phyloP scores from a whole-genome alignment of 1,140 invertebrate species.

The Sycophila sp. region DNA sequence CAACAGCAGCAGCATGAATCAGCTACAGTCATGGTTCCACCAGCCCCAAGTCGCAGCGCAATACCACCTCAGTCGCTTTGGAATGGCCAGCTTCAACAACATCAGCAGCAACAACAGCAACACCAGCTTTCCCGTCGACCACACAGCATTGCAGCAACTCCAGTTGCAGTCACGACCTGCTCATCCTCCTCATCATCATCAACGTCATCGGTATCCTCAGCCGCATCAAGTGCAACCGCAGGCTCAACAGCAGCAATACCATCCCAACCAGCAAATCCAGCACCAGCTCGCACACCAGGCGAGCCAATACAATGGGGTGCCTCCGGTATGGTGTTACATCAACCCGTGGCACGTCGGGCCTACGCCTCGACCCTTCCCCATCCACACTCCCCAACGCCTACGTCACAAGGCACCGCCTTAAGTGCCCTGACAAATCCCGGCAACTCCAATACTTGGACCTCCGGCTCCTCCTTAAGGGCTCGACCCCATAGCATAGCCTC shows the following conservation, averaged over 20 bases:
- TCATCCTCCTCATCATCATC: constrained; percentile 37
- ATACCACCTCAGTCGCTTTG: constrained; percentile 60
- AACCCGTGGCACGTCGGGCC: constrained; percentile 56
- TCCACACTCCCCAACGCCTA: constrained; percentile 63
- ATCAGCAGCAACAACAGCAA: too few relatives aligned
- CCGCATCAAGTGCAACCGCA: constrained; percentile 43
- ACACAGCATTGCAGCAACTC: constrained; percentile 62
- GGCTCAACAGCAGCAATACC: constrained; percentile 20
- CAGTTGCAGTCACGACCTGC: constrained; percentile 45
- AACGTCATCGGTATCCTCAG: constrained; percentile 11
- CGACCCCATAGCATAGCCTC: constrained; percentile 62
- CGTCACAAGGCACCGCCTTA: constrained; percentile 49
- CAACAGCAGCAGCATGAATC: not conserved
- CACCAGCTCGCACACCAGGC: constrained; percentile 50
- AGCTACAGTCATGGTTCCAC: not conserved
- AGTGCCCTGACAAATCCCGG: constrained; percentile 49
- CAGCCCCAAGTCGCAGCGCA: constrained; percentile 48
- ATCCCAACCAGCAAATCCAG: constrained; percentile 41
- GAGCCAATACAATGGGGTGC: constrained; percentile 56
- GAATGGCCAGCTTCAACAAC: constrained; percentile 58
- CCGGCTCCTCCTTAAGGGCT: constrained; percentile 46
- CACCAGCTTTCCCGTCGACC: constrained; percentile 58
- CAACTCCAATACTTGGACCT: constrained; percentile 60
- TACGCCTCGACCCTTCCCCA: constrained; percentile 63
- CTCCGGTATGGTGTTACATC: constrained; percentile 59